Conservation (phyloP, 2,113 vertebrate species). For the Spea bombifrons region DNA sequence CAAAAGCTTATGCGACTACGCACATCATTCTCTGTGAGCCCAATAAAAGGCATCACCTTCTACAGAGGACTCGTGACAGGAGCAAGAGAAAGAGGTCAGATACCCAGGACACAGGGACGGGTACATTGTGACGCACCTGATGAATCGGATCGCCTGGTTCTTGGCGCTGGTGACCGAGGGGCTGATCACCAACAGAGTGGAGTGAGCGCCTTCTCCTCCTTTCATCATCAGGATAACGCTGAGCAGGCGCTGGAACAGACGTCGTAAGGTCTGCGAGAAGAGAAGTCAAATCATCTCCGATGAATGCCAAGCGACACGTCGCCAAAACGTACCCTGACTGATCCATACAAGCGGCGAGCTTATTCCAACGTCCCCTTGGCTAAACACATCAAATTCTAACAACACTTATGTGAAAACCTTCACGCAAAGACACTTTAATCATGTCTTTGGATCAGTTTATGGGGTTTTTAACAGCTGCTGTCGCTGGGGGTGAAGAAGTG, state of each 20-base stretch:
- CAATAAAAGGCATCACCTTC: no score
- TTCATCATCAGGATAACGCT: constrained; percentile 81
- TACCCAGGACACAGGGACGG: not conserved
- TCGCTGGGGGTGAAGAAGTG: no score
- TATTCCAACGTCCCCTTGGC: no score
- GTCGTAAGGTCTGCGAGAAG: constrained; percentile 61
- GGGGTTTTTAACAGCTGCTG: no score
- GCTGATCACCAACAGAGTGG: constrained; percentile 54
- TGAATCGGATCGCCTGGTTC: constrained; percentile 77
- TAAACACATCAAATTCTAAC: no score
- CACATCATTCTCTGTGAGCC: not conserved
- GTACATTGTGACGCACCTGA: constrained; percentile 68
- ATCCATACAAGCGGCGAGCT: no score
- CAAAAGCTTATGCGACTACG: not conserved
- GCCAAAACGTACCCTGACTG: no score
- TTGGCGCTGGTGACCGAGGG: constrained; percentile 62
- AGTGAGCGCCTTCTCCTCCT: constrained; percentile 51
- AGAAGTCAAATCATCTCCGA: no score
- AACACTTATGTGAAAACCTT: no score
- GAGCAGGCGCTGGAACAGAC: constrained; percentile 75
- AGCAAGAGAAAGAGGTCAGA: not conserved
- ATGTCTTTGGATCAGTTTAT: no score
- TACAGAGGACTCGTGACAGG: not conserved
- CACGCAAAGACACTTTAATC: no score
- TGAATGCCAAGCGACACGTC: no score